These are phyloP conservation scores for Capitulum mitella DNA, from an alignment of 2,888 invertebrate species.

Conservation along the genomic window DNA sequence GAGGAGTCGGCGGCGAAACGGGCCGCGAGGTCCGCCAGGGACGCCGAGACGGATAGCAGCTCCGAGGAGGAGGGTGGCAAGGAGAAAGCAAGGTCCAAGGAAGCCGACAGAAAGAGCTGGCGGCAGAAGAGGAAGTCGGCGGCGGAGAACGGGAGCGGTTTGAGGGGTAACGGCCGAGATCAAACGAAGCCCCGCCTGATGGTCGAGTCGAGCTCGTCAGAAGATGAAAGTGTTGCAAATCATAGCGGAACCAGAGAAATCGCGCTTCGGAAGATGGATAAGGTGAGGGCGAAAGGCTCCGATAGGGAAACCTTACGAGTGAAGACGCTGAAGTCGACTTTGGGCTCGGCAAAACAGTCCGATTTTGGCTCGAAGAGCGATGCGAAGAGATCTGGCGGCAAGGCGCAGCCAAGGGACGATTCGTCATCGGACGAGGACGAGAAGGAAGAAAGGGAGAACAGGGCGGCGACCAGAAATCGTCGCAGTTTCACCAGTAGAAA, in stretches of 20 bases:
- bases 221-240: too few relatives aligned
- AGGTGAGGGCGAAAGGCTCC: neutral
- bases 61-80: neutral
- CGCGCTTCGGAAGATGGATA: neutral
- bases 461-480: neutral
- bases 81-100: neutral
- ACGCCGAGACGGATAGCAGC: neutral
- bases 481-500: neutral
- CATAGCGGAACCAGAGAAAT: too few relatives aligned
- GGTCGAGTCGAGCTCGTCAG: neutral
- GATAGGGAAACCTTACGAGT: too few relatives aligned
- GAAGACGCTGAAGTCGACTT: too few relatives aligned
- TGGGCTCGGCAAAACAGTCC: neutral
- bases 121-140: neutral
- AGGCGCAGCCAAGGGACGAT: neutral
- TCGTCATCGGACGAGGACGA: neutral
- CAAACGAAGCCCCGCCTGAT: neutral
- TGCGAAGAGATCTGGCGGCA: neutral
- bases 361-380: neutral
- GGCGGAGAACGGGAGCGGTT: neutral
- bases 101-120: neutral
- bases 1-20: neutral
- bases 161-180: neutral
- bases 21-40: neutral
- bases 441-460: neutral